Evolutionary conservation across 2,888 invertebrate species (phyloP).

Genomic region (Noctua janthe): DNA sequence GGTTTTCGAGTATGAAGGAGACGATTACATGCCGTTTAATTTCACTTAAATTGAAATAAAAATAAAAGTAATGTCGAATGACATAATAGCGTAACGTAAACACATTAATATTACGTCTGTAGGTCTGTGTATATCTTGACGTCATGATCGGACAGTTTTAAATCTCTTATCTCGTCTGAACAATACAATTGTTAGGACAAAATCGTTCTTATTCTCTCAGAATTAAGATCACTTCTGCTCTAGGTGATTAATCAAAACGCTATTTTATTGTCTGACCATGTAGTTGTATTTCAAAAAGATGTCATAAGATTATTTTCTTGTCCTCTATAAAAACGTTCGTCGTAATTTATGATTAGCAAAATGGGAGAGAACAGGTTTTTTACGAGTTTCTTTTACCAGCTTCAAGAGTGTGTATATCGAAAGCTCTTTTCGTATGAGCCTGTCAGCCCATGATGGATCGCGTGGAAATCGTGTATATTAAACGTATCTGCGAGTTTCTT

Average conservation of each 20-base stretch:
- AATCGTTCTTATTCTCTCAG: constrained; percentile 42
- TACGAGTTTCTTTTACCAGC: constrained; percentile 58
- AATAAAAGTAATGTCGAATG: constrained; percentile 32
- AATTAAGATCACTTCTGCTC: constrained; percentile 33
- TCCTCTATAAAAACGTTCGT: constrained; percentile 62
- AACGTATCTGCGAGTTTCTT: constrained; percentile 14
- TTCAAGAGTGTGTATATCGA: constrained; percentile 47
- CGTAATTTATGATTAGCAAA: constrained; percentile 66
- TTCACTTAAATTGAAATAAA: constrained; percentile 29
- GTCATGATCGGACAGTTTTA: constrained; percentile 38
- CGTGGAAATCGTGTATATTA: constrained; percentile 31
- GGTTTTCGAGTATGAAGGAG: not conserved
- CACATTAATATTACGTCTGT: constrained; percentile 41
- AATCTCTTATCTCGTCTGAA: constrained; percentile 33
- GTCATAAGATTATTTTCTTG: constrained; percentile 62
- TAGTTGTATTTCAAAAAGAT: constrained; percentile 59
- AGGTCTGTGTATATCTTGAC: constrained; percentile 26
- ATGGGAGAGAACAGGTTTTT: constrained; percentile 60
- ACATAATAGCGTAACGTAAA: constrained; percentile 51
- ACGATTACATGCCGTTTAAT: not conserved
- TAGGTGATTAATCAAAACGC: constrained; percentile 40
- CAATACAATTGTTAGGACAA: constrained; percentile 28
- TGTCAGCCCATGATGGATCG: constrained; percentile 16
- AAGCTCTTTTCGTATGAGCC: constrained; percentile 20
- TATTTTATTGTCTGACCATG: constrained; percentile 50